Evolutionary conservation across 2,888 invertebrate genomes (phyloP).

Genomic region (Clistopyga incitator): DNA sequence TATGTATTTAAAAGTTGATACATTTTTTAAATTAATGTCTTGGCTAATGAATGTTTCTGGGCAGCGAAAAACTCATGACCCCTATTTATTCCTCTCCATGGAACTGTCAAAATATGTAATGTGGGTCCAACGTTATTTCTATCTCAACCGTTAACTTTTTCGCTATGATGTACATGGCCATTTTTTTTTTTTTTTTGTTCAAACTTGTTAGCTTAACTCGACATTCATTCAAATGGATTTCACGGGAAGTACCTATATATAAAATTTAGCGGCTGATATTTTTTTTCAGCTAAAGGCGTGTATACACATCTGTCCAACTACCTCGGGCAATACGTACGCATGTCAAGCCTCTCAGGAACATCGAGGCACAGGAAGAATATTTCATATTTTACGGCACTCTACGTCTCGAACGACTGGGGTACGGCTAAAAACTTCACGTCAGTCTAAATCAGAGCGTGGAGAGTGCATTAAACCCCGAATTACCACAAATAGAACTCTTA

Average conservation of each 20-base stretch:
- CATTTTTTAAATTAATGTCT: no score
- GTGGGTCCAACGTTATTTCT: slow-evolving; percentile 14
- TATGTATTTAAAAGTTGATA: no score
- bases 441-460: slow-evolving; percentile 79
- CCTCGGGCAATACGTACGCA: slow-evolving; percentile 43
- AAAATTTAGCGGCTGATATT: slow-evolving; percentile 44
- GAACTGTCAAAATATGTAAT: not conserved
- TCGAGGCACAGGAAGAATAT: slow-evolving; percentile 79
- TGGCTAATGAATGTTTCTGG: not conserved
- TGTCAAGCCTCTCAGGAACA: slow-evolving; percentile 44
- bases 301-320: slow-evolving; percentile 58
- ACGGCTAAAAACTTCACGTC: slow-evolving; percentile 72
- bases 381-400: slow-evolving; percentile 78
- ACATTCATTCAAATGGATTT: not conserved
- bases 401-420: slow-evolving; percentile 71
- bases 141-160: slow-evolving; percentile 31
- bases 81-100: not conserved
- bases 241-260: slow-evolving; percentile 18
- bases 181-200: slow-evolving; percentile 4
- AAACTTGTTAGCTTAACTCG: slow-evolving; percentile 5
- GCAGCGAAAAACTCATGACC: not conserved
- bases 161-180: not conserved
- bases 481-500: slow-evolving; percentile 84
- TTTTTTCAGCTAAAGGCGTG: slow-evolving; percentile 18
- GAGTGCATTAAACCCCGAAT: slow-evolving; percentile 84